phyloP scores from a whole-genome alignment of 2,888 invertebrate genomes.

The Branchipolynoe longqiensis region DNA sequence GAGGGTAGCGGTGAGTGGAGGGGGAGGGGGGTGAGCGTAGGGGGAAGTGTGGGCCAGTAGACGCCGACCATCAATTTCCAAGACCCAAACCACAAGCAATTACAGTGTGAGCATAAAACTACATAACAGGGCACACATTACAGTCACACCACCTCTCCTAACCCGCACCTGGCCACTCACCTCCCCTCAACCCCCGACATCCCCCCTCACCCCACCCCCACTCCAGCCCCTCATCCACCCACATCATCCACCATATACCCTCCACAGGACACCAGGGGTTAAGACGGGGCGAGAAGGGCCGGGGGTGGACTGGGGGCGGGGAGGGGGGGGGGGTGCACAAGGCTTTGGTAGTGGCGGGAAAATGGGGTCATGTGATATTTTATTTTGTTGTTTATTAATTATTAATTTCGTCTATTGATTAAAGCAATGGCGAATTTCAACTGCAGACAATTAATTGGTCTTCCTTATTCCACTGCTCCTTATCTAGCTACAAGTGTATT shows the following conservation, averaged over 20 bases:
- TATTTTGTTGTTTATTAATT: too few species aligned
- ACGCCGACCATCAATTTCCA: not conserved
- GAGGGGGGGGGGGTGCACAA: not conserved
- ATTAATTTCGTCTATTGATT: too few species aligned
- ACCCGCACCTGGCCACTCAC: constrained; percentile 11
- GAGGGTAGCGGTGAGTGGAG: too few species aligned
- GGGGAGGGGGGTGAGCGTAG: too few species aligned
- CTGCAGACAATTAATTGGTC: too few species aligned
- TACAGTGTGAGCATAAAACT: constrained; percentile 7
- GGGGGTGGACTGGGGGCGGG: not conserved
- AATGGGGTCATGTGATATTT: not conserved
- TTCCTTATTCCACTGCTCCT: too few species aligned
- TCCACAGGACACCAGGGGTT: not conserved
- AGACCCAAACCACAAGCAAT: constrained; percentile 39
- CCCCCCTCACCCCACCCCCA: not conserved
- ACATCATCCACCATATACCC: not conserved
- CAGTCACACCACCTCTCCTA: not conserved
- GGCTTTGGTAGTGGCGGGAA: too few species aligned
- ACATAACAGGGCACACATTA: not conserved
- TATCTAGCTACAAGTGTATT: too few species aligned
- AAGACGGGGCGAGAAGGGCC: constrained; percentile 12
- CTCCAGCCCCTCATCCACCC: not conserved
- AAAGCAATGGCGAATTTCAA: too few species aligned
- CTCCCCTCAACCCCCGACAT: not conserved
- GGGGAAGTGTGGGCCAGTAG: too few species aligned